These are phyloP conservation scores for Parotia lawesii DNA, from an alignment of 2,113 vertebrate species.

Conservation along the genomic window DNA sequence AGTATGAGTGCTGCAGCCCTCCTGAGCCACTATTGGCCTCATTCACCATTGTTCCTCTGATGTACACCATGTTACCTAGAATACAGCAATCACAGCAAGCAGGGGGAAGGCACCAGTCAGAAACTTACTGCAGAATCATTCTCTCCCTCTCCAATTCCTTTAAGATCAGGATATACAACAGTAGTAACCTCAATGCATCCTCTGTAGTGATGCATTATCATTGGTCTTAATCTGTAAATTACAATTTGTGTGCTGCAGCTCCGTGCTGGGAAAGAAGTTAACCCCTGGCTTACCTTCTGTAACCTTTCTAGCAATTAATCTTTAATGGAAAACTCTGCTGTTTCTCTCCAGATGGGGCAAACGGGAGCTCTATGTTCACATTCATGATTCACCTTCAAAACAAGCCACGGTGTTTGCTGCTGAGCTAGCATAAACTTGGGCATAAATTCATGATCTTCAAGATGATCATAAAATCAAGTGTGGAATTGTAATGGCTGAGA, in stretches of 20 bases:
- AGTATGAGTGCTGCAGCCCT: neutral
- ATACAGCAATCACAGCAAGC: neutral
- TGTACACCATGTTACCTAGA: neutral
- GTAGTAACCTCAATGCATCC: neutral
- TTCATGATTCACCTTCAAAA: neutral
- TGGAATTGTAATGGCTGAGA: neutral
- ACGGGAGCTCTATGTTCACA: neutral
- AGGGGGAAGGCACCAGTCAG: neutral
- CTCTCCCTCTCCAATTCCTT: neutral
- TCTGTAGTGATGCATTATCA: neutral
- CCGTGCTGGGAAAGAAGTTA: neutral
- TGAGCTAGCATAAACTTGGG: neutral
- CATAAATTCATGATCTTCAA: neutral
- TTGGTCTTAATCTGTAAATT: neutral
- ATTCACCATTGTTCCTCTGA: neutral
- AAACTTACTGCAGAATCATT: neutral
- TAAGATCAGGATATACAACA: neutral
- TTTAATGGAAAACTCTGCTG: neutral
- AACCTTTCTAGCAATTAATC: neutral
- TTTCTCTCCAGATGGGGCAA: neutral
- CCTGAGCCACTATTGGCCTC: accelerated
- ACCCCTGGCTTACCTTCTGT: neutral
- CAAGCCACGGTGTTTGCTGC: neutral
- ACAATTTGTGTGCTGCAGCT: neutral
- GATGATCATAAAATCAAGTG: neutral